Conservation (phyloP, 2,888 invertebrate genomes). For the Panorpa germanica region DNA sequence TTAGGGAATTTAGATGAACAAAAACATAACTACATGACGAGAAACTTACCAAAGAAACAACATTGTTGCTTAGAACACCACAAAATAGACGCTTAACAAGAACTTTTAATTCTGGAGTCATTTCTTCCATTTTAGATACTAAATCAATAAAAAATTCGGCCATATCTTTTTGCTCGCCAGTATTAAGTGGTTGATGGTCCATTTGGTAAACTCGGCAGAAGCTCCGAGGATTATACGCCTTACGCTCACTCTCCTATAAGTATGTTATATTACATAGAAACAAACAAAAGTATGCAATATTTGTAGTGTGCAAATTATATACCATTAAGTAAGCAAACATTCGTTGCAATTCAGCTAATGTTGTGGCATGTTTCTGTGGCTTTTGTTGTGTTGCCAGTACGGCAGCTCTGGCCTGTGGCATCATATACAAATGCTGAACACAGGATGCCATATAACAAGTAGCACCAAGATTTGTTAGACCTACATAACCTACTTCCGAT, state of each 20-base stretch:
- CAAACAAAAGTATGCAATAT: constrained; percentile 8
- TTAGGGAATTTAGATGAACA: neutral
- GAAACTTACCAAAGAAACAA: constrained; percentile 62
- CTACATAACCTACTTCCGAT: constrained; percentile 87
- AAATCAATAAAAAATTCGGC: constrained; percentile 95
- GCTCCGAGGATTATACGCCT: constrained; percentile 86
- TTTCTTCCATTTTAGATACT: constrained; percentile 88
- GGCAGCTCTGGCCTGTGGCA: constrained; percentile 79
- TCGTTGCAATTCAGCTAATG: constrained; percentile 71
- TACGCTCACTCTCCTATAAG: constrained; percentile 71
- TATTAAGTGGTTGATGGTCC: constrained; percentile 91
- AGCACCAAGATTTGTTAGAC: constrained; percentile 84
- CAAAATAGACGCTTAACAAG: constrained; percentile 83
- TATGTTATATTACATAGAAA: constrained; percentile 8
- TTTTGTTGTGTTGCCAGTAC: constrained; percentile 55
- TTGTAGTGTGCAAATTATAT: constrained; percentile 12
- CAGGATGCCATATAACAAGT: constrained; percentile 97
- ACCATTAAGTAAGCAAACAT: constrained; percentile 89
- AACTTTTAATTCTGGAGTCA: constrained; percentile 77
- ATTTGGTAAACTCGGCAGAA: constrained; percentile 94
- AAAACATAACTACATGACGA: constrained; percentile 2
- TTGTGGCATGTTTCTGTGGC: constrained; percentile 61
- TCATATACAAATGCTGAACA: constrained; percentile 94
- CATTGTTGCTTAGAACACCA: constrained; percentile 87
- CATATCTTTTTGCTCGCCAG: constrained; percentile 96